phyloP scores from a whole-genome alignment of 2,113 vertebrate genomes.

The Helogale parvula region DNA sequence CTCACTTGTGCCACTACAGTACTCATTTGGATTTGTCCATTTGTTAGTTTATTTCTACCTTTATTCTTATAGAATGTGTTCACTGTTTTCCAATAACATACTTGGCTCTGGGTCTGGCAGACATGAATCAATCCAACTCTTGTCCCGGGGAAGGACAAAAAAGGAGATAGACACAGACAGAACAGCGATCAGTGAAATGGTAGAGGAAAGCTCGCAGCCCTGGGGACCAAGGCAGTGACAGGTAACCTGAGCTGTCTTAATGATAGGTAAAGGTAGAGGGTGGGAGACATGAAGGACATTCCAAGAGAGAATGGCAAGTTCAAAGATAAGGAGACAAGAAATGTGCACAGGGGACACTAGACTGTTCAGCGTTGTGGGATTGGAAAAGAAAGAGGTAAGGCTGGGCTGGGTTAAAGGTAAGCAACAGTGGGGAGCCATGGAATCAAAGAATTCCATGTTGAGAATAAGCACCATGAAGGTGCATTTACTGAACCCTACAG shows the following conservation, averaged over 20 bases:
- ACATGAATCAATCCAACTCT: not conserved
- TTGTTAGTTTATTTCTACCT: not conserved
- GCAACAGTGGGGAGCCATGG: no score
- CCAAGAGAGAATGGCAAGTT: not conserved
- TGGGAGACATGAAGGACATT: no score
- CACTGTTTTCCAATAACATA: not conserved
- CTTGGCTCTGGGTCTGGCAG: not conserved
- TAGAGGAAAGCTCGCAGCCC: not conserved
- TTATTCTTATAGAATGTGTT: slow-evolving; percentile 8
- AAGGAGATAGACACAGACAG: not conserved
- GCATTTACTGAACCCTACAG: not conserved
- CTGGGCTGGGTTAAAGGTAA: not conserved
- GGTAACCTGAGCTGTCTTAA: not conserved
- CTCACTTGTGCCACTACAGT: not conserved
- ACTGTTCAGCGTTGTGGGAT: not conserved
- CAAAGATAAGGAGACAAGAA: not conserved
- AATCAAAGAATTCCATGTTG: no score
- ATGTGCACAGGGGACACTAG: no score
- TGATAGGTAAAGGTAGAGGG: not conserved
- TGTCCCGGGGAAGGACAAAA: not conserved
- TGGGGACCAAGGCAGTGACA: not conserved
- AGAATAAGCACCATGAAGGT: not conserved
- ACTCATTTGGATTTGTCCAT: not conserved
- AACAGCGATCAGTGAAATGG: not conserved
- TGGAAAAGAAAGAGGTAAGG: not conserved